Conservation (phyloP, 2,888 invertebrate species). For the Xylota segnis region DNA sequence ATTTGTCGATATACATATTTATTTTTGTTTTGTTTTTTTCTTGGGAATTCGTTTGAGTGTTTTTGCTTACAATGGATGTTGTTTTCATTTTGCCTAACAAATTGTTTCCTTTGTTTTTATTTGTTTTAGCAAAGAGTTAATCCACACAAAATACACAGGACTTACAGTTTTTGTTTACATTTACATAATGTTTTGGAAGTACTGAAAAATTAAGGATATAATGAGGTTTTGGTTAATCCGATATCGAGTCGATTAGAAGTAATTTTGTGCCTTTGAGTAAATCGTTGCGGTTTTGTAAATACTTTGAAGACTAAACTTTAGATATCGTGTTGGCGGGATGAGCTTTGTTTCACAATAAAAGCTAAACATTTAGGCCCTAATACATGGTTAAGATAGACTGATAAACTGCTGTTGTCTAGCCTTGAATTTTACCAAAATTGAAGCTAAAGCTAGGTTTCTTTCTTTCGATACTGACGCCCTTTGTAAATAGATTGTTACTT, state of each 20-base stretch:
- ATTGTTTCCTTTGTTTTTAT: conserved; percentile 22
- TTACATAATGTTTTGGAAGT: conserved; percentile 3
- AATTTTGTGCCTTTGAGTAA: too few relatives aligned
- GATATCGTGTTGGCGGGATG: too few relatives aligned
- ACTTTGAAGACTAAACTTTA: too few relatives aligned
- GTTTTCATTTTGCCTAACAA: background rate
- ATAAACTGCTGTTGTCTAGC: too few relatives aligned
- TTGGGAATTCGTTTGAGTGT: conserved; percentile 12
- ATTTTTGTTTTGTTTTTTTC: background rate
- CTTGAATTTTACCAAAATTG: too few relatives aligned
- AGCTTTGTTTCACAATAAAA: too few relatives aligned
- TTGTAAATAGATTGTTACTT: too few relatives aligned
- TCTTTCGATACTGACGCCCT: too few relatives aligned
- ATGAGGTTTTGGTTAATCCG: background rate
- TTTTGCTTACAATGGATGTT: conserved; percentile 11
- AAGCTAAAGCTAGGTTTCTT: too few relatives aligned
- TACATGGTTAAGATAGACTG: too few relatives aligned
- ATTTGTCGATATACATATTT: conserved; percentile 25
- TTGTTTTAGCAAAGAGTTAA: conserved; percentile 33
- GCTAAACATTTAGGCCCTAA: too few relatives aligned
- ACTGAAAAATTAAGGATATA: background rate
- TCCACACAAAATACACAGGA: conserved; percentile 29
- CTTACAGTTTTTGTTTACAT: conserved; percentile 36
- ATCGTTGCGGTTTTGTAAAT: too few relatives aligned
- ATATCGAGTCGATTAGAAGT: background rate